A percentile compares a stretch with the other conserved stretches of the same genome.
Evolutionary conservation across 2,797 vertebrate genomes (phyloP).

Genomic region (Melanotaenia parkinsoni): DNA sequence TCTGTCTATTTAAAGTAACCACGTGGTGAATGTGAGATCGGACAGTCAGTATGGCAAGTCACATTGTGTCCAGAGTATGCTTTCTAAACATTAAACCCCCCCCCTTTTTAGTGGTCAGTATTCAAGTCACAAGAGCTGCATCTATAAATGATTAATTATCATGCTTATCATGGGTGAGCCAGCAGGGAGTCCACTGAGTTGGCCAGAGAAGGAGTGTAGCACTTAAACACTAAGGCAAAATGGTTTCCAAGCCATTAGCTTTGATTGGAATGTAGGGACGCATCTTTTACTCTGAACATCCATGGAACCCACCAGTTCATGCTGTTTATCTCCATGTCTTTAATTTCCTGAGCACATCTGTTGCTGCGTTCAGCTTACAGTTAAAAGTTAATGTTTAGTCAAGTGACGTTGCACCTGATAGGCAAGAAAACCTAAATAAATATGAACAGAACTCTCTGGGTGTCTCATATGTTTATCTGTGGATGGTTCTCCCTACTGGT

Average conservation of each 20-base stretch:
- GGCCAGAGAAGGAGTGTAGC: not conserved
- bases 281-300: not conserved
- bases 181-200: not conserved
- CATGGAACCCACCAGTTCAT: not conserved
- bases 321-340: not conserved
- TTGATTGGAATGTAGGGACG: not conserved
- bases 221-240: not conserved
- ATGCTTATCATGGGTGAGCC: not conserved
- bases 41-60: not conserved
- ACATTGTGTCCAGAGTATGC: not conserved
- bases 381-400: not conserved
- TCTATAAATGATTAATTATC: not conserved
- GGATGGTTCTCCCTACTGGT: not conserved
- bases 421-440: not conserved
- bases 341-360: not conserved
- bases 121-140: not conserved
- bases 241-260: not conserved
- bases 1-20: not conserved
- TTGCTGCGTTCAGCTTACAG: not conserved
- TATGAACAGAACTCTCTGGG: not conserved
- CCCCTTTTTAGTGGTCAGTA: not conserved
- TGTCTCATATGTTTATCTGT: not conserved
- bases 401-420: not conserved
- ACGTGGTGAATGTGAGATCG: not conserved
- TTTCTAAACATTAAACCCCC: not conserved